A percentile compares a stretch with the other conserved stretches of the same genome.
Conservation (phyloP, 1,140 invertebrate genomes). For the Archegozetes longisetosus region DNA sequence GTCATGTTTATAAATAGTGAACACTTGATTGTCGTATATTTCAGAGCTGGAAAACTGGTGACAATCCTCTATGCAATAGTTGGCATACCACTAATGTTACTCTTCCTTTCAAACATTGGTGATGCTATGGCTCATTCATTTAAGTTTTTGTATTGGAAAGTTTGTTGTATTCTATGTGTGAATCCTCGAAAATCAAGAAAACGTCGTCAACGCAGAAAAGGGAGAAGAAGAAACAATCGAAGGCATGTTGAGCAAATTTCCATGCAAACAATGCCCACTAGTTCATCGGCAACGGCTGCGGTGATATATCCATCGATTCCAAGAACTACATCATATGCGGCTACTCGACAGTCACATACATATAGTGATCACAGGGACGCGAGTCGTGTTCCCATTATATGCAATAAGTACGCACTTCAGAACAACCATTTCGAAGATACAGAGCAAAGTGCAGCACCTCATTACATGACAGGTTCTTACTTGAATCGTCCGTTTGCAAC, state of each 20-base stretch:
- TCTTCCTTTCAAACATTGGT: constrained; percentile 82
- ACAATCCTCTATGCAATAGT: constrained; percentile 91
- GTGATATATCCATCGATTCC: not conserved
- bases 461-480: not conserved
- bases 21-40: too few relatives aligned
- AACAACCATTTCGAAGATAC: not conserved
- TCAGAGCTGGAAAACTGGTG: constrained; percentile 71
- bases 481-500: not conserved
- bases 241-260: not conserved
- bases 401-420: not conserved
- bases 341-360: not conserved
- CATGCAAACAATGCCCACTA: not conserved
- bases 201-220: constrained; percentile 12
- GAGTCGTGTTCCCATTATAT: not conserved
- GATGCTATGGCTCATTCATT: constrained; percentile 56
- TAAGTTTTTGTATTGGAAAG: constrained; percentile 66
- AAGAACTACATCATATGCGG: not conserved
- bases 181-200: constrained; percentile 11
- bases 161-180: constrained; percentile 50
- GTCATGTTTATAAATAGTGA: too few relatives aligned
- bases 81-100: constrained; percentile 84
- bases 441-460: not conserved
- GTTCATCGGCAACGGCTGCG: not conserved
- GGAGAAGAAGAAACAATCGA: not conserved
- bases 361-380: not conserved